A percentile compares a stretch with the other conserved stretches of the same genome.
These are phyloP conservation scores for Chromoteleia sp. DNA, from an alignment of 2,888 invertebrate species.

Conservation along the genomic window DNA sequence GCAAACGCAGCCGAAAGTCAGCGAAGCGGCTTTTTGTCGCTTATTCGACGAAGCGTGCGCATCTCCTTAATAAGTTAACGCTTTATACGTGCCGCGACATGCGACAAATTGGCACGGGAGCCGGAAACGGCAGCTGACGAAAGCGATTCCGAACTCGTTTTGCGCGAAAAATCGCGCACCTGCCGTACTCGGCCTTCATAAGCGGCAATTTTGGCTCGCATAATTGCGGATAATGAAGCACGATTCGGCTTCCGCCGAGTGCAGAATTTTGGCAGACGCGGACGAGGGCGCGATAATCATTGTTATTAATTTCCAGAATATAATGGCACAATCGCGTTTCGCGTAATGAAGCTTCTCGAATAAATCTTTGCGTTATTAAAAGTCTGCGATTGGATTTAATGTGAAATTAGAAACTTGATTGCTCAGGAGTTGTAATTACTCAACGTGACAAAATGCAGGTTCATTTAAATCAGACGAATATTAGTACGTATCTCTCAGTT, in stretches of 20 bases:
- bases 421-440: constrained; percentile 55
- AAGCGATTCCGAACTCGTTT: constrained; percentile 58
- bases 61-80: constrained; percentile 58
- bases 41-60: constrained; percentile 48
- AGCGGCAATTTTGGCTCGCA: constrained; percentile 7
- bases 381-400: neutral
- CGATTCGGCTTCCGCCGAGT: neutral
- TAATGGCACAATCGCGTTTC: constrained; percentile 6
- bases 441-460: constrained; percentile 63
- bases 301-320: constrained; percentile 17
- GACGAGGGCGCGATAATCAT: neutral
- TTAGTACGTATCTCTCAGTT: constrained; percentile 31
- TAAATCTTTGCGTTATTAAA: constrained; percentile 17
- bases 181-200: constrained; percentile 35
- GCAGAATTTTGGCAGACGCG: constrained; percentile 1
- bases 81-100: constrained; percentile 39
- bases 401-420: constrained; percentile 62
- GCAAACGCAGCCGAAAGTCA: constrained; percentile 42
- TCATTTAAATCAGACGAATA: constrained; percentile 65
- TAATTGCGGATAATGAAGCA: constrained; percentile 6
- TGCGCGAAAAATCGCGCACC: constrained; percentile 47
- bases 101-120: constrained; percentile 59
- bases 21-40: constrained; percentile 42
- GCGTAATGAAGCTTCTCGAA: constrained; percentile 9
- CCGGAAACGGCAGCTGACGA: constrained; percentile 58